Evolutionary conservation across 2,113 vertebrate species (phyloP).

Genomic region (Eretmochelys imbricata): DNA sequence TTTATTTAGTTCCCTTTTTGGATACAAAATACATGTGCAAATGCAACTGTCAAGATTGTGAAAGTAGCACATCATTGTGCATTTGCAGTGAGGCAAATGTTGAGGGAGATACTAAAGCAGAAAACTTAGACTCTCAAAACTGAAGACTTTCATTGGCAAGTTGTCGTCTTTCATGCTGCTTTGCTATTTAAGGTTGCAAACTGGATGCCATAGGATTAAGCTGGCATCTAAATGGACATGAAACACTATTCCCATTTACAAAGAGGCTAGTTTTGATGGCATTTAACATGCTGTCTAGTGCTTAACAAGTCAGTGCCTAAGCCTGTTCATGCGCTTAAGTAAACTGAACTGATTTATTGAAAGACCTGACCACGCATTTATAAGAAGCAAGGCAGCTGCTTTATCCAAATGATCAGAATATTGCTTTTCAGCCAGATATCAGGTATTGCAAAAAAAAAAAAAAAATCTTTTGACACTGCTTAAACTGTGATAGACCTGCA

Average conservation of each 20-base stretch:
- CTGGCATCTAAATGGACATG: background rate
- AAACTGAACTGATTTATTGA: slow-evolving; percentile 55
- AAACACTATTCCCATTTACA: slow-evolving; percentile 9
- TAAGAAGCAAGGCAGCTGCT: slow-evolving; percentile 1
- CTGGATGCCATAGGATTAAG: background rate
- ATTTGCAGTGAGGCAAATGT: background rate
- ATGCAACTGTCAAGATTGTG: slow-evolving; percentile 40
- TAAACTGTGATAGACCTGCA: background rate
- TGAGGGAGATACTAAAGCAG: background rate
- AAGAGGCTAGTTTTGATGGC: slow-evolving; percentile 23
- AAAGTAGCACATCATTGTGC: background rate
- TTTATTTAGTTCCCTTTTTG: background rate
- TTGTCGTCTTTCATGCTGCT: background rate
- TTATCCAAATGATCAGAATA: slow-evolving; percentile 32
- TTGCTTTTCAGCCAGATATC: slow-evolving; percentile 25
- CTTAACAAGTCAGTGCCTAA: slow-evolving; percentile 44
- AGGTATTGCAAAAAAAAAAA: background rate
- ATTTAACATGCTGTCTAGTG: slow-evolving; percentile 25
- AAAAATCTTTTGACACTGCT: background rate
- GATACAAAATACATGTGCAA: background rate
- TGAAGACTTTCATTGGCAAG: slow-evolving; percentile 19
- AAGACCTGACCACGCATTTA: slow-evolving; percentile 43
- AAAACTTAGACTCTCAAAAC: slow-evolving; percentile 1
- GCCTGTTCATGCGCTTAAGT: slow-evolving; percentile 34
- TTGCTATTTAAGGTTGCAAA: slow-evolving; percentile 20